Evolutionary conservation across 2,113 vertebrate species (phyloP).

Genomic region (Lepisosteus oculatus): DNA sequence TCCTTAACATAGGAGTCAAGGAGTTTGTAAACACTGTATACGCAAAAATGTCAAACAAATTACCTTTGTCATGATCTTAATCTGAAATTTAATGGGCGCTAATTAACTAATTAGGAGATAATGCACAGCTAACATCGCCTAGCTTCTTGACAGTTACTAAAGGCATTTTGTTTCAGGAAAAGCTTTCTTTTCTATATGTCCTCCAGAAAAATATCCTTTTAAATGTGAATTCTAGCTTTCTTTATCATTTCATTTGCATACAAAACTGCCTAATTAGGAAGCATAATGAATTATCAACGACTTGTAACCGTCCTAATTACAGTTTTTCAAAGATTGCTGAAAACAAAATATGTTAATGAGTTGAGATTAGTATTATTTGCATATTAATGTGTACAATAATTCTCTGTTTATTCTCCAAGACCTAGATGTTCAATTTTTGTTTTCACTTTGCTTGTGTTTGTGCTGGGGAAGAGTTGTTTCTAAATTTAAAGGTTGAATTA

Average conservation of each 20-base stretch:
- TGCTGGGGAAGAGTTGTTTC: too few relatives aligned
- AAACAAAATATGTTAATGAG: conserved; percentile 61
- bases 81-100: conserved; percentile 4
- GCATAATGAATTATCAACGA: conserved; percentile 55
- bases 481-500: too few relatives aligned
- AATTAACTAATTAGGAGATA: conserved; percentile 12
- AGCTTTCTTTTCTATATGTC: conserved; percentile 16
- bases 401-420: too few relatives aligned
- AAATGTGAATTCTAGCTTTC: conserved; percentile 36
- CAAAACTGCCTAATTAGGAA: conserved; percentile 40
- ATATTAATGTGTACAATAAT: conserved; percentile 33
- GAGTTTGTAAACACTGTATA: not conserved
- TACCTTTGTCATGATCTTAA: conserved; percentile 22
- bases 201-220: conserved; percentile 35
- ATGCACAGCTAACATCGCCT: not conserved
- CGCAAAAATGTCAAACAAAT: conserved; percentile 6
- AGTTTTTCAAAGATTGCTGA: conserved; percentile 39
- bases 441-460: too few relatives aligned
- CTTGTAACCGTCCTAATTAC: conserved; percentile 49
- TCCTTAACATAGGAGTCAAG: too few relatives aligned
- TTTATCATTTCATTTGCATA: conserved; percentile 54
- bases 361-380: conserved; percentile 45
- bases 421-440: too few relatives aligned
- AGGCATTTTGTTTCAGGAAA: conserved; percentile 34
- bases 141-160: conserved; percentile 23